Conservation (phyloP, 2,797 vertebrate species). For the Sebastes itinus region DNA sequence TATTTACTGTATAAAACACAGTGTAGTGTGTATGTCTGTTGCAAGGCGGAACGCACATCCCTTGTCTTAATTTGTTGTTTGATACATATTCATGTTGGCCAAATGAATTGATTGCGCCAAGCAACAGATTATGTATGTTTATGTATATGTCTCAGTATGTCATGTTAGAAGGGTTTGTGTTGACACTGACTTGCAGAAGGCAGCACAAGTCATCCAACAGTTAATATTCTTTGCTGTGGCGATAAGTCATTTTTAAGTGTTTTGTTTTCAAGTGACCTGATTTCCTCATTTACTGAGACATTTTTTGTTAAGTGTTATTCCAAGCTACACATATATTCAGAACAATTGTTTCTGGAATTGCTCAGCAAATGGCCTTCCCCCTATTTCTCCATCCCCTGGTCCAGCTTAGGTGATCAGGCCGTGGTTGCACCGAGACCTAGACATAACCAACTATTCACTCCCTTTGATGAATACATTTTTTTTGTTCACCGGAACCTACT, state of each 20-base stretch:
- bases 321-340: not conserved
- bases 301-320: not conserved
- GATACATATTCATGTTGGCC: slow-evolving; percentile 39
- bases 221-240: not conserved
- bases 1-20: not conserved
- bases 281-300: not conserved
- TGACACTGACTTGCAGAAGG: not conserved
- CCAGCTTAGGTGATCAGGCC: no score
- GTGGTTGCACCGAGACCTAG: no score
- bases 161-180: not conserved
- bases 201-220: not conserved
- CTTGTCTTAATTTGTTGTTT: slow-evolving; percentile 29
- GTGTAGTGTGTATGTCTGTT: not conserved
- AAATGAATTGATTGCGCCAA: slow-evolving; percentile 13
- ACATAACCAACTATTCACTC: no score
- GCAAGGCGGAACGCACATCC: not conserved
- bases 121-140: not conserved
- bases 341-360: not conserved
- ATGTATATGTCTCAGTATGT: not conserved
- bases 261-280: not conserved
- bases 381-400: no score
- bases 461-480: no score
- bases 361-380: not conserved
- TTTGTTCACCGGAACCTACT: no score
- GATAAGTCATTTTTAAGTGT: not conserved